Evolutionary conservation across 2,888 invertebrate species (phyloP).

Genomic region (Phragmatobia fuliginosa): DNA sequence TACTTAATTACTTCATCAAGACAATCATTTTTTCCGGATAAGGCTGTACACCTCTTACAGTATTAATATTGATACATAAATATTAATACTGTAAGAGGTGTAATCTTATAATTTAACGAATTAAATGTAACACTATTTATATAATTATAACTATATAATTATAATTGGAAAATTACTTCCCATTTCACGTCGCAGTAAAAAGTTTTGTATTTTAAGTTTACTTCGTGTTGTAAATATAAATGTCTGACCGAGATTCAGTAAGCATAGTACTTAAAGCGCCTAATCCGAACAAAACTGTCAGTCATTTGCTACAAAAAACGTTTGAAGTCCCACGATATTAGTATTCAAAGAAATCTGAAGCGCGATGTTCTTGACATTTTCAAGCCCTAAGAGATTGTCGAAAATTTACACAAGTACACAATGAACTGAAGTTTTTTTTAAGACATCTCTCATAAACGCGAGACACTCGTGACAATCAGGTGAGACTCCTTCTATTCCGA

Average conservation of each 20-base stretch:
- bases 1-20: too few species aligned
- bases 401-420: slow-evolving; percentile 12
- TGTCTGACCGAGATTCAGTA: background rate
- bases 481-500: background rate
- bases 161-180: background rate
- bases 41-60: too few species aligned
- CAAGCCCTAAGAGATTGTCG: slow-evolving; percentile 15
- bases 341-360: slow-evolving; percentile 44
- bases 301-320: slow-evolving; percentile 30
- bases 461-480: background rate
- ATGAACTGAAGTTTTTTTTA: slow-evolving; percentile 19
- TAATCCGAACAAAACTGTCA: slow-evolving; percentile 15
- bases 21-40: too few species aligned
- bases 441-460: slow-evolving; percentile 22
- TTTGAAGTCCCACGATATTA: slow-evolving; percentile 29
- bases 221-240: background rate
- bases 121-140: too few species aligned
- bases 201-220: background rate
- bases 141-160: too few species aligned
- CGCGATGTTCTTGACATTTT: slow-evolving; percentile 34
- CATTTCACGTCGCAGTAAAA: background rate
- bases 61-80: too few species aligned
- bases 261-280: slow-evolving; percentile 20
- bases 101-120: too few species aligned
- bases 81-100: too few species aligned